A percentile compares a stretch with the other conserved stretches of the same genome.
Conservation (phyloP, 1,140 invertebrate species). For the Temnothorax longispinosus region DNA sequence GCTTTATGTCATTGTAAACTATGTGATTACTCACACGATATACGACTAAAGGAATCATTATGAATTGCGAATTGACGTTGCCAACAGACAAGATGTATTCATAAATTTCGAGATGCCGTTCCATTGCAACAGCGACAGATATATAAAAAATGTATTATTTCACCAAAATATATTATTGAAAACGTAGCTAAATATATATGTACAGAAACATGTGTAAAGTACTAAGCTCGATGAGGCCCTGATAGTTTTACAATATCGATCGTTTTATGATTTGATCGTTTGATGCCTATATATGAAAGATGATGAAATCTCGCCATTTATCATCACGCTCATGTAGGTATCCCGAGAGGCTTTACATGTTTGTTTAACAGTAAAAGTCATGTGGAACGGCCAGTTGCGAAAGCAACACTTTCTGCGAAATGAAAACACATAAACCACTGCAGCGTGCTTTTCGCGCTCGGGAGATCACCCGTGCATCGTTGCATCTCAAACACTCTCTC, state of each 20-base stretch:
- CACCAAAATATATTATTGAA: background rate
- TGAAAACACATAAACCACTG: constrained; percentile 62
- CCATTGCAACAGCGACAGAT: background rate
- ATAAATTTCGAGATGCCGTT: background rate
- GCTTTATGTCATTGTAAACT: background rate
- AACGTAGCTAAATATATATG: background rate
- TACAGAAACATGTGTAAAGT: background rate
- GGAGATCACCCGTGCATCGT: constrained; percentile 11
- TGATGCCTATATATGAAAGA: background rate
- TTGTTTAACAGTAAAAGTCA: constrained; percentile 65
- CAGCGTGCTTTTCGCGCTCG: background rate
- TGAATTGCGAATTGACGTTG: background rate
- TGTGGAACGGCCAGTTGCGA: constrained; percentile 33
- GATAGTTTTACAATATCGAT: constrained; percentile 30
- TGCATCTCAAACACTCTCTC: constrained; percentile 18
- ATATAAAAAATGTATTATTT: background rate
- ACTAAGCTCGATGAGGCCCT: background rate
- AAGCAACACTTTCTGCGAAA: constrained; percentile 66
- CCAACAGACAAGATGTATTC: background rate
- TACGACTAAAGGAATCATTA: background rate
- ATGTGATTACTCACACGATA: background rate
- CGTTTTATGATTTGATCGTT: background rate
- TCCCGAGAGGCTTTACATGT: constrained; percentile 59
- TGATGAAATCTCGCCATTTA: constrained; percentile 32
- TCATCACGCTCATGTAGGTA: constrained; percentile 57